Conservation (phyloP, 2,888 invertebrate species). For the Eristalis arbustorum region DNA sequence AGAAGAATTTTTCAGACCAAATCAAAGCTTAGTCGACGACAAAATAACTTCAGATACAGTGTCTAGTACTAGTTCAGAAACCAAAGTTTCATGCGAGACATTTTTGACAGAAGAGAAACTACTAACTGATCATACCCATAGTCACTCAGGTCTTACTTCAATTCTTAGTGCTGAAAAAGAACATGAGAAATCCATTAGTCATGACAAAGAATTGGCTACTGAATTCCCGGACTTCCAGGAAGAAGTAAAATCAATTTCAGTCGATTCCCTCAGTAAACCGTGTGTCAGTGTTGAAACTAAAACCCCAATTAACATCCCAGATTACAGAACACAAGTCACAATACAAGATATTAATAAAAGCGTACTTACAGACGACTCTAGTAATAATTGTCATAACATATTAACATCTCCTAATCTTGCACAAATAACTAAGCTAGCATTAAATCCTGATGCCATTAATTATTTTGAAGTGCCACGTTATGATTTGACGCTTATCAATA, state of each 20-base stretch:
- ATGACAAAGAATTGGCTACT: constrained; percentile 24
- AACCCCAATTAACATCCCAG: constrained; percentile 46
- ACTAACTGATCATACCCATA: not conserved
- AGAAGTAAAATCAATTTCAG: constrained; percentile 75
- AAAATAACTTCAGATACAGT: constrained; percentile 23
- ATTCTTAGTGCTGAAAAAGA: constrained; percentile 70
- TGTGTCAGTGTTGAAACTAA: constrained; percentile 57
- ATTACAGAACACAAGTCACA: constrained; percentile 40
- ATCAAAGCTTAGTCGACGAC: constrained; percentile 4
- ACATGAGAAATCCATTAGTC: constrained; percentile 68
- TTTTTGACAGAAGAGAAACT: constrained; percentile 28
- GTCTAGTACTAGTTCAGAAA: constrained; percentile 19
- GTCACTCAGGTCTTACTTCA: constrained; percentile 65
- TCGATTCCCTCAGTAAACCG: constrained; percentile 73
- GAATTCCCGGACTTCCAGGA: constrained; percentile 73
- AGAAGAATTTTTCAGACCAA: constrained; percentile 76
- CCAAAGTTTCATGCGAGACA: not conserved
- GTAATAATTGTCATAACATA: constrained; percentile 51
- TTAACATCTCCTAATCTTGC: constrained; percentile 66
- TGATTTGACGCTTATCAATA: constrained; percentile 65
- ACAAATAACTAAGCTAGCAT: constrained; percentile 62
- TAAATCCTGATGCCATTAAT: constrained; percentile 51
- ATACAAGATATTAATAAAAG: constrained; percentile 37
- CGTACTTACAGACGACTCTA: constrained; percentile 26
- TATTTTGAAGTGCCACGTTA: constrained; percentile 68